Conservation (phyloP, 1,140 invertebrate genomes). For the Battus philenor region DNA sequence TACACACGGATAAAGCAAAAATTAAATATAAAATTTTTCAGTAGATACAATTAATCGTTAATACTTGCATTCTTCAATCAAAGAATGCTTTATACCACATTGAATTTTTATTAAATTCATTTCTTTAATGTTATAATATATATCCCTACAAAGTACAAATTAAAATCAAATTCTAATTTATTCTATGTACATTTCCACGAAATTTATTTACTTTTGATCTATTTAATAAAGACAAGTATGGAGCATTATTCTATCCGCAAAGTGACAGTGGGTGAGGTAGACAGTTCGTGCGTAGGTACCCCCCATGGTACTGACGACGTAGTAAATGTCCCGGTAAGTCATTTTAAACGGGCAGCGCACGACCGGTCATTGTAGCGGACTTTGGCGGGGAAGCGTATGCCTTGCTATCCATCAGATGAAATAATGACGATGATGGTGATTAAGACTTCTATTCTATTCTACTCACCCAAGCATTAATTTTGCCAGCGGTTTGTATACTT, state of each 20-base stretch:
- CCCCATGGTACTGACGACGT: neutral
- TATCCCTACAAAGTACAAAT: too few relatives aligned
- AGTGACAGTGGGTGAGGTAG: too few relatives aligned
- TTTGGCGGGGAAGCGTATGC: neutral
- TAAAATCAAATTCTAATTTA: too few relatives aligned
- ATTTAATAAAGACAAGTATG: too few relatives aligned
- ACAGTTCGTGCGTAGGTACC: neutral
- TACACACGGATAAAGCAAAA: neutral
- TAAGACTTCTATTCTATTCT: neutral
- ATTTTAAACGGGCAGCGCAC: too few relatives aligned
- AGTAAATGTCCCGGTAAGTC: too few relatives aligned
- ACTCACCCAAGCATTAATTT: slow-evolving; percentile 75
- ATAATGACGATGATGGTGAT: too few relatives aligned
- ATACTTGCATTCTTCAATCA: neutral
- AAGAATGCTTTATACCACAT: neutral
- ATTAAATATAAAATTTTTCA: neutral
- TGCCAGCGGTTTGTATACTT: slow-evolving; percentile 29
- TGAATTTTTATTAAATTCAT: neutral
- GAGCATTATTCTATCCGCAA: too few relatives aligned
- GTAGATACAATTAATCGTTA: neutral
- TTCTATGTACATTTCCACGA: too few relatives aligned
- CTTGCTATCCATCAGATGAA: neutral
- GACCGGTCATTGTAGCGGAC: too few relatives aligned
- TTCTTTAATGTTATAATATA: too few relatives aligned
- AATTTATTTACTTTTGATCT: too few relatives aligned